Percentiles rank a stretch among this genome's conserved stretches.
Evolutionary conservation across 2,888 invertebrate genomes (phyloP).

Genomic region (Drosophila prolongata): DNA sequence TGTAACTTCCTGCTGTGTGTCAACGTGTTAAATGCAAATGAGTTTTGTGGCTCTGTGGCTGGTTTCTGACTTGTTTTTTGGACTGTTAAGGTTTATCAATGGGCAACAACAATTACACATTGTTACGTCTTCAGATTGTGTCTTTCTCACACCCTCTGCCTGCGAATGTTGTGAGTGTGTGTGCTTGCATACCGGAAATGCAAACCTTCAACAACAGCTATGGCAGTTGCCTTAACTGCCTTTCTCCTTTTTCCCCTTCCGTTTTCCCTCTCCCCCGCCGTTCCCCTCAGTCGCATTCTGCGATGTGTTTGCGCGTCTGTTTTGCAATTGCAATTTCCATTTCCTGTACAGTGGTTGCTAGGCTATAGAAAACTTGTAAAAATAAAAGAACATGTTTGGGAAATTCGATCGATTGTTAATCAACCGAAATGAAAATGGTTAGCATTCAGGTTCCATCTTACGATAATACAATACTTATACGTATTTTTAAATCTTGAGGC

Average conservation of each 20-base stretch:
- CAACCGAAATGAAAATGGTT: too few species aligned
- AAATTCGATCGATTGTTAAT: neutral
- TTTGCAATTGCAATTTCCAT: constrained; percentile 71
- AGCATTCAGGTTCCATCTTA: too few species aligned
- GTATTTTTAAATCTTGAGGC: too few species aligned
- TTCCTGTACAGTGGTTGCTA: constrained; percentile 59
- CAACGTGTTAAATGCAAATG: constrained; percentile 76
- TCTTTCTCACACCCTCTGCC: constrained; percentile 9
- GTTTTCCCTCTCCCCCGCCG: constrained; percentile 8
- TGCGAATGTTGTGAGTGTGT: constrained; percentile 6
- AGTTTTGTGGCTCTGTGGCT: constrained; percentile 47
- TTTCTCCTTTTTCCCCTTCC: constrained; percentile 19
- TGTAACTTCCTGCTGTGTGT: constrained; percentile 41
- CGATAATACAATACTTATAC: too few species aligned
- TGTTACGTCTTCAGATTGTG: constrained; percentile 67
- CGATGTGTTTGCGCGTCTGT: constrained; percentile 53
- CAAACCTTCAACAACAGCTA: constrained; percentile 74
- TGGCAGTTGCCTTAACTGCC: constrained; percentile 45
- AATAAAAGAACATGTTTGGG: neutral
- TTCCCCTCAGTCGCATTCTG: constrained; percentile 23
- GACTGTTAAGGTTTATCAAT: constrained; percentile 49
- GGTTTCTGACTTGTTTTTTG: constrained; percentile 1
- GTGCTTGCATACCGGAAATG: constrained; percentile 81
- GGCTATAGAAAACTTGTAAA: constrained; percentile 3
- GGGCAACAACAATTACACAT: constrained; percentile 68